Evolutionary conservation across 1,140 invertebrate species (phyloP), one percentile per base, ranked within the genome.

Genomic region (Drosophila grimshawi): DNA sequence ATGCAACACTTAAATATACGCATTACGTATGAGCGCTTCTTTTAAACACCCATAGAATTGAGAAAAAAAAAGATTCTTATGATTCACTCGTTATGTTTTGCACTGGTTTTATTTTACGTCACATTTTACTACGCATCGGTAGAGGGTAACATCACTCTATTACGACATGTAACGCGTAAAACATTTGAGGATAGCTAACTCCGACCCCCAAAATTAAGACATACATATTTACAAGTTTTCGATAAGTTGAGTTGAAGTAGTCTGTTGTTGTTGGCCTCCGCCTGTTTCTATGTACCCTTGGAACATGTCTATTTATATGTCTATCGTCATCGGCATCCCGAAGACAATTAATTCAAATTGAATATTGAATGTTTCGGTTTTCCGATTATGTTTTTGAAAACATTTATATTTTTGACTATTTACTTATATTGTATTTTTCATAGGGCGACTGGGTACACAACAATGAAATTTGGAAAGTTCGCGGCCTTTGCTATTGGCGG

Each of bases 401-500:
- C 19, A 19, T 19, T 1, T 19, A 19, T 33, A 27, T 45, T 55
- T 45, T 37, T 39, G 19, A 6, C 49, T 19, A 71, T 37, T 45
- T 8, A 7, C 43, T 7, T 41, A 57, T 27, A 39, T 46, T 3
- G 19, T 52, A 0, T 35, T 32, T 35, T 30, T 32, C 51, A 3
- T 60, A 98, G 97, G 97, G 93, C 96, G 19, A 97, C 97, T 69
- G 98, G 98, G 48, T 98, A 96, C 92, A 92, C 98, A 43, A 96
- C 97, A 76, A 97, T 97, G 95, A 98, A 98, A 94, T 95, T 98
- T 77, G 97, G 97, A 5, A 98, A 98, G 94, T 93, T 96, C 67
- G 97, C 97, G 51, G 98, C 97, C 5, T 95, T 97, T 62, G 96
- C 97, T 6, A 92, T 98, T 70, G 98, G 98, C 68, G 96, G 97